A percentile compares a stretch with the other conserved stretches of the same genome.
Evolutionary conservation across 2,888 invertebrate species (phyloP).

Genomic region (Eutolmus rufibarbis): DNA sequence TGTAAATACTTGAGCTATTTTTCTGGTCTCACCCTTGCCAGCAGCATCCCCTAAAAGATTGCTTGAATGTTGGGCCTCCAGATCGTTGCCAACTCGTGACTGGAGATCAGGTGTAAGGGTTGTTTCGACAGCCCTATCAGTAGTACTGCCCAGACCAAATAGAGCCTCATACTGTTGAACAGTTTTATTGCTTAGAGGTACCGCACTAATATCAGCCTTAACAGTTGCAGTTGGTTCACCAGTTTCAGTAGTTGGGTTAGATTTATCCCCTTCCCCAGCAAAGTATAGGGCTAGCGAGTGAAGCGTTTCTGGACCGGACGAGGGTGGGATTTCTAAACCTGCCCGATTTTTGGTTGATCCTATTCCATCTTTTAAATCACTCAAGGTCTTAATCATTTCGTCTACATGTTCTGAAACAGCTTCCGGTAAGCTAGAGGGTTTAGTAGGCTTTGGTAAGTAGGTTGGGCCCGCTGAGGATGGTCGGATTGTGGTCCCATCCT

Average conservation of each 20-base stretch:
- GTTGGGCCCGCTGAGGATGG: slow-evolving; percentile 40
- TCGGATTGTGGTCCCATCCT: slow-evolving; percentile 10
- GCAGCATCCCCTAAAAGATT: slow-evolving; percentile 67
- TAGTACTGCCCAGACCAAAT: slow-evolving; percentile 55
- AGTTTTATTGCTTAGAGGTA: slow-evolving; percentile 68
- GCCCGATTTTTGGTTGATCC: slow-evolving; percentile 65
- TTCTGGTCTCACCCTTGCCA: slow-evolving; percentile 71
- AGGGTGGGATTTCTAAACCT: slow-evolving; percentile 75
- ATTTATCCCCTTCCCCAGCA: slow-evolving; percentile 65
- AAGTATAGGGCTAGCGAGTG: slow-evolving; percentile 83
- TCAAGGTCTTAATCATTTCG: slow-evolving; percentile 73
- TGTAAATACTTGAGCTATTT: slow-evolving; percentile 84
- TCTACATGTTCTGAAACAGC: slow-evolving; percentile 72
- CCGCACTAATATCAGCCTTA: slow-evolving; percentile 21
- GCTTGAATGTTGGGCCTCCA: slow-evolving; percentile 71
- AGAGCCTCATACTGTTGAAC: slow-evolving; percentile 57
- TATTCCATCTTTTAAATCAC: slow-evolving; percentile 65
- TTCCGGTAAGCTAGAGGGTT: slow-evolving; percentile 59
- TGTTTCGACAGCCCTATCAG: slow-evolving; percentile 49
- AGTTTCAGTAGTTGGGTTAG: slow-evolving; percentile 55
- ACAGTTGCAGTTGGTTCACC: slow-evolving; percentile 61
- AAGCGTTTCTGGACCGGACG: slow-evolving; percentile 78
- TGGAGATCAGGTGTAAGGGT: slow-evolving; percentile 64
- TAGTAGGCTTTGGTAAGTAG: slow-evolving; percentile 37
- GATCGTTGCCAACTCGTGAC: slow-evolving; percentile 59